Evolutionary conservation across 1,140 invertebrate species (phyloP), one percentile per base, ranked within the genome.

Genomic region (Aphis gossypii): DNA sequence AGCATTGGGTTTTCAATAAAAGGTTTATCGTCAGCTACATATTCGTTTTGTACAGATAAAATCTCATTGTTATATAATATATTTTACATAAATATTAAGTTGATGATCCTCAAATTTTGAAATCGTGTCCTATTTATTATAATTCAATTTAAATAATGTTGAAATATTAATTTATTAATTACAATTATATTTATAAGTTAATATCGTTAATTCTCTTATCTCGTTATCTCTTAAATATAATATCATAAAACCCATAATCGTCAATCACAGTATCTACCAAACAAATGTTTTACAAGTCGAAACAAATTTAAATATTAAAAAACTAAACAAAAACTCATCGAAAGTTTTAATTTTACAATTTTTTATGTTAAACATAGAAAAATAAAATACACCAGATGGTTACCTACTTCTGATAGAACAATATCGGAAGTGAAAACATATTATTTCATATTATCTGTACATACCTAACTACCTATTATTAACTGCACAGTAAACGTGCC

Each of bases 371-470:
- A 14, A 68, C 30, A 68, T 68, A n/a, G 30, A 87, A n/a, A 87
- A 20, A 20, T 11, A 48, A 35, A 46, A 48, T n/a, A 30, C 23
- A 46, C 38, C 86, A 51, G 46, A 0, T 46, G 46, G 44, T 54
- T 51, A 23, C 84, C 84, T 46, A 86, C 41, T 86, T 46, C 25
- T 86, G 8, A 44, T 41, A 87, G 44, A 54, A 54, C 48, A 89
- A 89, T 54, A 89, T 89, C 87, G n/a, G 48, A 54, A 89, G 87
- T 89, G 87, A 89, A 89, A 89, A 89, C 51, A 35, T 35, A 51
- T 51, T 51, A 38, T 54, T 38, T 54, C 51, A 46, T 25, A 46
- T 44, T 25, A 46, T 44, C 11, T 25, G 84, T 44, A 86, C 44
- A 21, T 41, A 35, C 38, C 38, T 89, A 83, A 21, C 18, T 44